Evolutionary conservation across 2,113 vertebrate species (phyloP).

Genomic region (Scortum barcoo): DNA sequence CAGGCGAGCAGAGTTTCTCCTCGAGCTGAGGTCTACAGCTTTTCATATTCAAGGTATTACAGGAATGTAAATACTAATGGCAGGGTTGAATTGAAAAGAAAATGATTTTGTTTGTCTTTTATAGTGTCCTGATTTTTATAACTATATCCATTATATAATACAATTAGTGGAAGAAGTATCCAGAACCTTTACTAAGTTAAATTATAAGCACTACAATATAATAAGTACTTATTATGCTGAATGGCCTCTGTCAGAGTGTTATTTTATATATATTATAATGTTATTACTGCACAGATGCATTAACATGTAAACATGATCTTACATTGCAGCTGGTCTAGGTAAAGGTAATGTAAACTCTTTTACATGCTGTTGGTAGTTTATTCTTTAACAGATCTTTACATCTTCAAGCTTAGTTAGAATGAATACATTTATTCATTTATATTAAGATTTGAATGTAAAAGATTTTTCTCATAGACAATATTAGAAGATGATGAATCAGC

Average conservation of each 20-base stretch:
- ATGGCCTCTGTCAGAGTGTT: too few species aligned
- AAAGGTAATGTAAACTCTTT: background rate
- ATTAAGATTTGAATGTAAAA: background rate
- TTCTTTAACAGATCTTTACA: background rate
- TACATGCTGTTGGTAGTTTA: background rate
- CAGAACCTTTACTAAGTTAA: background rate
- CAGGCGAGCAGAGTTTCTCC: constrained; percentile 33
- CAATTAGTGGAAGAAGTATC: background rate
- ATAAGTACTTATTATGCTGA: background rate
- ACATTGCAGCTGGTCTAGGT: background rate
- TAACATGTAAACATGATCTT: background rate
- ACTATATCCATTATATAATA: background rate
- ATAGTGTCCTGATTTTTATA: background rate
- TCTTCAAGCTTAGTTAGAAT: too few species aligned
- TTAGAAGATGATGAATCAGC: too few species aligned
- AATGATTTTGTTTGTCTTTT: background rate
- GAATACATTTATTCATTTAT: background rate
- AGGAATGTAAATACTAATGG: background rate
- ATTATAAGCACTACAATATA: background rate
- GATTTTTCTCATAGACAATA: too few species aligned
- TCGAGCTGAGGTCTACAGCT: background rate
- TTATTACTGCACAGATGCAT: background rate
- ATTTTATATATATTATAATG: background rate
- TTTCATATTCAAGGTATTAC: background rate
- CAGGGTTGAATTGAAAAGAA: background rate